Base-by-base conservation (phyloP, 2,797 vertebrate genomes). In the Eutrigla gurnardus region DNA sequence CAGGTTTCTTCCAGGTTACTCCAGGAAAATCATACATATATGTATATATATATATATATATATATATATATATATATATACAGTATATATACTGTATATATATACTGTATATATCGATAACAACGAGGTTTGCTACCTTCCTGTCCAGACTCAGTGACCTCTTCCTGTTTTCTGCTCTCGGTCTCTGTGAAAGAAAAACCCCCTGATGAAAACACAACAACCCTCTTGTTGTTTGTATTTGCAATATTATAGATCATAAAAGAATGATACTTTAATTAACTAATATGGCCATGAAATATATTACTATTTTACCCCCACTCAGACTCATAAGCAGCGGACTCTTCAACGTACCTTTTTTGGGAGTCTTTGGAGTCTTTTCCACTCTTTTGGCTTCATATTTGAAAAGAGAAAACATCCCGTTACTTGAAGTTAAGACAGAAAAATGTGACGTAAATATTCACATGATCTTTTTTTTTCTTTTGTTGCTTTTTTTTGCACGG, bases 111-210 rank as follows among this genome's bases (percentile, higher is more conserved):
- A 6, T 10, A 37, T 37, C 37, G 8, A 8, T 12, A 11, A 63
- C n/a, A 3, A 14, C n/a, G 3, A 10, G 65, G 0, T 40, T 3
- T 18, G 18, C 0, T 86, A 95, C 93, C 92, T 7, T 94, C 93
- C 64, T 92, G 70, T 52, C 13, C 86, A 65, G 93, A 68, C 58
- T 86, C 65, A 57, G 89, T 60, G 53, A 33, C 33, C 25, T 73
- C 74, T 36, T 91, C 87, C 68, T 87, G 82, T 84, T 95, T 89
- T 32, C 64, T 73, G 58, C 43, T 39, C 73, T 90, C 80, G 52
- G 58, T 72, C 83, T 91, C 93, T 93, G 86, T 57, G 35, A 79
- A 82, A 84, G 66, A 43, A 59, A 78, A 54, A 73, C 1, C 4
- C 17, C 6, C 25, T 11, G 4, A 32, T 43, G 10, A 33, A 6